phyloP scores from a whole-genome alignment of 2,797 vertebrate genomes.

The Thripadectes ignobilis region DNA sequence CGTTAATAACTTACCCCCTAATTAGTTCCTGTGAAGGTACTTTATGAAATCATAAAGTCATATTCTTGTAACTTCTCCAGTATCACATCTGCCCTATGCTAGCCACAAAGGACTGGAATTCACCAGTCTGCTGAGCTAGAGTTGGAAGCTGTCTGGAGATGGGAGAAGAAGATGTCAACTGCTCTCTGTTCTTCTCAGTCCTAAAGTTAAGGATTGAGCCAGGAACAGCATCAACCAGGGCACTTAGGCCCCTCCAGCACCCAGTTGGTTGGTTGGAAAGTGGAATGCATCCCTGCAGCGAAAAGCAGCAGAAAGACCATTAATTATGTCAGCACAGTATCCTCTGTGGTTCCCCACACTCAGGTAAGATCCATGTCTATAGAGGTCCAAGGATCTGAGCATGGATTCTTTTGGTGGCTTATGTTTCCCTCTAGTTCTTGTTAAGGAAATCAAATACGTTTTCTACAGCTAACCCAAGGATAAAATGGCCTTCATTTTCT shows the following conservation, averaged over 20 bases:
- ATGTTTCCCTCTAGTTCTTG: background rate
- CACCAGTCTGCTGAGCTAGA: background rate
- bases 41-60: constrained; percentile 15
- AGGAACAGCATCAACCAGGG: background rate
- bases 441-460: background rate
- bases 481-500: background rate
- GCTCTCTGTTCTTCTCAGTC: background rate
- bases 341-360: background rate
- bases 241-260: background rate
- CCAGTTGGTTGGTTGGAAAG: background rate
- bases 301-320: background rate
- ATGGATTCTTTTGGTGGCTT: background rate
- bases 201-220: background rate
- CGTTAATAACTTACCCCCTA: background rate
- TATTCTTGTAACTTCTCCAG: background rate
- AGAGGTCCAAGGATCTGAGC: background rate
- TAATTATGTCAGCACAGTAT: background rate
- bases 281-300: background rate
- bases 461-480: background rate
- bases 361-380: background rate
- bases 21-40: constrained; percentile 46
- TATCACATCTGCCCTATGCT: background rate
- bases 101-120: background rate
- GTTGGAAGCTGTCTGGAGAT: background rate
- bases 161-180: background rate